Percentiles rank a stretch among this genome's conserved stretches.
These are phyloP conservation scores for Trilocha varians DNA, from an alignment of 2,888 invertebrate species.

Conservation along the genomic window DNA sequence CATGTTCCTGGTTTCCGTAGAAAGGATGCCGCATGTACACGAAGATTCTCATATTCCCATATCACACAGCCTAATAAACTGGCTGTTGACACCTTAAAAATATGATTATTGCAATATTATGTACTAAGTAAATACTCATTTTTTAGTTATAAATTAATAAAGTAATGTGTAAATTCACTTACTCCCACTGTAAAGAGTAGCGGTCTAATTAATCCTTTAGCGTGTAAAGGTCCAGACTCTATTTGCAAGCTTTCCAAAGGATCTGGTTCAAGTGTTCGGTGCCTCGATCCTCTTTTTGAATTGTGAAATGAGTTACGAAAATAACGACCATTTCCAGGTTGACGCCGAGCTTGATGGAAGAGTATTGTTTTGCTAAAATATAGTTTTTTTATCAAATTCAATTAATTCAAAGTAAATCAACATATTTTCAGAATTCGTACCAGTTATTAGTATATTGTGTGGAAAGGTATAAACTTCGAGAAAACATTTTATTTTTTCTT, in stretches of 20 bases:
- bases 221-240: conserved; percentile 52
- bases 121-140: too few relatives aligned
- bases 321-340: conserved; percentile 25
- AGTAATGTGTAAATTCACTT: too few relatives aligned
- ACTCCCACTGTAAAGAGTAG: conserved; percentile 78
- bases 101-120: too few relatives aligned
- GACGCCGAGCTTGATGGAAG: conserved; percentile 22
- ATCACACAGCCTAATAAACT: conserved; percentile 84
- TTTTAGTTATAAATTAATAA: too few relatives aligned
- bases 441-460: conserved; percentile 48
- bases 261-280: conserved; percentile 35
- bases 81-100: conserved; percentile 76
- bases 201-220: conserved; percentile 72
- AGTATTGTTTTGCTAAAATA: conserved; percentile 32
- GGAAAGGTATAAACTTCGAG: conserved; percentile 51
- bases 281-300: conserved; percentile 32
- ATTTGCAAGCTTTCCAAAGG: conserved; percentile 53
- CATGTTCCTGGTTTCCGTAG: conserved; percentile 67
- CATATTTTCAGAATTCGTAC: conserved; percentile 22
- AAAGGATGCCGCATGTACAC: conserved; percentile 70
- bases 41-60: conserved; percentile 87
- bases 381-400: conserved; percentile 6
- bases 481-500: conserved; percentile 39
- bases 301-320: conserved; percentile 51
- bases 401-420: conserved; percentile 8